Evolutionary conservation across 2,888 invertebrate genomes (phyloP).

Genomic region (Malacosoma neustria): DNA sequence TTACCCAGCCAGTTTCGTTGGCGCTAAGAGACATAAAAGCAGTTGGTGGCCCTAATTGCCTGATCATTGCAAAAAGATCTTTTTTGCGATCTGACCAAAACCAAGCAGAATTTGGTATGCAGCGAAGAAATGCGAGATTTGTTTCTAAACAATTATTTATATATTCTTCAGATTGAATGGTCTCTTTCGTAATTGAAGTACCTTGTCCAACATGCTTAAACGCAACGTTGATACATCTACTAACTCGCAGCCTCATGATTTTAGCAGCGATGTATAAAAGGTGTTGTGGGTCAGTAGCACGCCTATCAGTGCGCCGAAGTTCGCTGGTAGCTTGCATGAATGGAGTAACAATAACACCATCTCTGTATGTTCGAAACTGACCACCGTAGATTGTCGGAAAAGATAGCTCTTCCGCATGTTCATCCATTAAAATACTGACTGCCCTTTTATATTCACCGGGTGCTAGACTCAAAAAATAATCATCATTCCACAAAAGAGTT

Average conservation of each 20-base stretch:
- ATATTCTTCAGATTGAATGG: constrained; percentile 25
- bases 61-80: constrained; percentile 42
- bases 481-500: constrained; percentile 16
- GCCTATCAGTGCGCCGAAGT: constrained; percentile 26
- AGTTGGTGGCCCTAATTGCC: constrained; percentile 37
- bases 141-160: constrained; percentile 25
- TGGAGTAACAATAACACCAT: constrained; percentile 18
- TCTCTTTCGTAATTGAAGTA: constrained; percentile 23
- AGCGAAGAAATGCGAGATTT: constrained; percentile 32
- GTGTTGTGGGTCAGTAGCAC: constrained; percentile 24
- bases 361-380: constrained; percentile 21
- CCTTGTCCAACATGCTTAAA: constrained; percentile 21
- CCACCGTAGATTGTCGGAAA: constrained; percentile 32
- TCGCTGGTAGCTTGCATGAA: constrained; percentile 20
- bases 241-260: constrained; percentile 19
- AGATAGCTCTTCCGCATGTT: constrained; percentile 36
- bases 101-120: constrained; percentile 34
- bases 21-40: constrained; percentile 39
- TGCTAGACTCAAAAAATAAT: constrained; percentile 11
- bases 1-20: constrained; percentile 34
- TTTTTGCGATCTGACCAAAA: constrained; percentile 36
- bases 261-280: constrained; percentile 14
- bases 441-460: constrained; percentile 12
- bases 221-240: constrained; percentile 11
- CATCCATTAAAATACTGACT: constrained; percentile 25